Conservation (phyloP, 37 sponge, comb jelly and placozoan species). For the Bolinopsis microptera region DNA sequence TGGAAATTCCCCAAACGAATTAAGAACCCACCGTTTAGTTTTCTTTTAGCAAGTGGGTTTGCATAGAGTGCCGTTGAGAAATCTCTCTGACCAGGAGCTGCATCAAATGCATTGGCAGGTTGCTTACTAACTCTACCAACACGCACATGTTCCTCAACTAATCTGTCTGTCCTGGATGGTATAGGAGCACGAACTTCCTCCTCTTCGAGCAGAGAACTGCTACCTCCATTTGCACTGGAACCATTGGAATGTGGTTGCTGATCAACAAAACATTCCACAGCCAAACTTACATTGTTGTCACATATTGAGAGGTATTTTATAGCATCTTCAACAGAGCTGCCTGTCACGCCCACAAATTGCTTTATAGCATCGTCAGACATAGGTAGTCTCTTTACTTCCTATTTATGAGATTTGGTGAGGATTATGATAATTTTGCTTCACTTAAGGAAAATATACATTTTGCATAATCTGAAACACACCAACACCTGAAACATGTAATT, state of each 20-base stretch:
- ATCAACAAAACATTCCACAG: constrained; percentile 65
- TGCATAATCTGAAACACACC: too few species aligned
- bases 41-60: constrained; percentile 45
- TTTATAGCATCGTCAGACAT: constrained; percentile 54
- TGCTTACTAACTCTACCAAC: constrained; percentile 24
- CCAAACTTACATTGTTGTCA: constrained; percentile 59
- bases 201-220: background rate
- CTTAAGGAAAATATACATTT: too few species aligned
- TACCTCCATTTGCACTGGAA: background rate
- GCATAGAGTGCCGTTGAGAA: background rate
- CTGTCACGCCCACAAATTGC: constrained; percentile 34
- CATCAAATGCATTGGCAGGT: constrained; percentile 63
- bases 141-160: constrained; percentile 17
- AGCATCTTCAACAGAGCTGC: constrained; percentile 58
- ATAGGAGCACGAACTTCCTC: constrained; percentile 23
- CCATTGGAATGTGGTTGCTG: background rate
- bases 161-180: background rate
- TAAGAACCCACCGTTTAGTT: constrained; percentile 25
- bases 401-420: too few species aligned
- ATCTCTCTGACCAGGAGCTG: background rate
- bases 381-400: too few species aligned
- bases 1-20: too few species aligned
- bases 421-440: too few species aligned
- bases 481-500: too few species aligned
- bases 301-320: constrained; percentile 60